Evolutionary conservation across 2,888 invertebrate genomes (phyloP).

Genomic region (Lasioglossum leucozonium): DNA sequence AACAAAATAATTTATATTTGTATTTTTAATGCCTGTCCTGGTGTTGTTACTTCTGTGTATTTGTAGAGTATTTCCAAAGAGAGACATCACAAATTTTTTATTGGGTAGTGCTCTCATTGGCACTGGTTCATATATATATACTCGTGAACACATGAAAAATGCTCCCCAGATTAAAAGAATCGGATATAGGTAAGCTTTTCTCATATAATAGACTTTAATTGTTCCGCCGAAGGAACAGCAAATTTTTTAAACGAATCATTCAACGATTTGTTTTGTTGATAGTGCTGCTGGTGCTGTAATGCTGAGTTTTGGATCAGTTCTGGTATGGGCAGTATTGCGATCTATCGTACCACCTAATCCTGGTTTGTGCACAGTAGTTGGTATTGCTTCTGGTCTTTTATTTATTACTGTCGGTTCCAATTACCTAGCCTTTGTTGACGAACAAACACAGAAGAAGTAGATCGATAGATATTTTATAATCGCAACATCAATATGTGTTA

Average conservation of each 20-base stretch:
- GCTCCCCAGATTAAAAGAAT: slow-evolving; percentile 87
- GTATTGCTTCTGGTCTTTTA: slow-evolving; percentile 89
- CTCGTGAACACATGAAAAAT: slow-evolving; percentile 90
- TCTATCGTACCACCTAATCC: slow-evolving; percentile 91
- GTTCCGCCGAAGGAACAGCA: not conserved
- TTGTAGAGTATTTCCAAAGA: slow-evolving; percentile 89
- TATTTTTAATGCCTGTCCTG: not conserved
- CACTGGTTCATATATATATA: slow-evolving; percentile 93
- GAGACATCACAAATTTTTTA: slow-evolving; percentile 93
- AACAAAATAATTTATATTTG: not conserved
- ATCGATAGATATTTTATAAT: slow-evolving; percentile 17
- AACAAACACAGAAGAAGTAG: slow-evolving; percentile 86
- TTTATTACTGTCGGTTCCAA: slow-evolving; percentile 88
- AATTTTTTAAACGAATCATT: not conserved
- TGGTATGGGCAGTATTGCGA: slow-evolving; percentile 94
- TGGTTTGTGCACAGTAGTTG: slow-evolving; percentile 88
- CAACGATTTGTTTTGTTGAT: slow-evolving; percentile 70
- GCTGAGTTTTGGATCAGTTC: slow-evolving; percentile 95
- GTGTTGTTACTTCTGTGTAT: slow-evolving; percentile 13
- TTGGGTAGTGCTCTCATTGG: slow-evolving; percentile 93
- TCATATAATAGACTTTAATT: not conserved
- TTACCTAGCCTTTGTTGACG: slow-evolving; percentile 88
- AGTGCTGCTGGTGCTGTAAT: slow-evolving; percentile 90
- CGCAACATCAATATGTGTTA: slow-evolving; percentile 35
- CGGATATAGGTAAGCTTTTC: slow-evolving; percentile 87